Base-by-base conservation (phyloP, 2,888 invertebrate species). In the Phorcus lineatus region DNA sequence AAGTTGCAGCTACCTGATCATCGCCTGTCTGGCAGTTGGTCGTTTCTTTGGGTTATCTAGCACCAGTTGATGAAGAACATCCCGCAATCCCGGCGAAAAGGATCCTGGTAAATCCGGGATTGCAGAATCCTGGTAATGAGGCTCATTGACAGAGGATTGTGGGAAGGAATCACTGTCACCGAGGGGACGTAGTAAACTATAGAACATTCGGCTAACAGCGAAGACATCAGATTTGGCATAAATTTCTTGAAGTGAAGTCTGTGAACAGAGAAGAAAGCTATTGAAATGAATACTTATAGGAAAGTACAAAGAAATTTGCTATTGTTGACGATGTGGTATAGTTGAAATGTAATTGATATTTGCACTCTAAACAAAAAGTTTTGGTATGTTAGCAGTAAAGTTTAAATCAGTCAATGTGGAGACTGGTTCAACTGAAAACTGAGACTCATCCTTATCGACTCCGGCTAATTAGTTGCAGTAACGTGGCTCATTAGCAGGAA, bases 121-220 rank as follows among this genome's bases (percentile, higher is more conserved):
- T 22, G 84, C 83, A 0, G 81, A 62, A 11, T 82, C 80, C n/a
- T 78, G 62, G 62, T 86, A 86, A 54, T 83, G 83, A 9, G 85
- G 85, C n/a, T 80, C 54, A 36, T 78, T 75, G n/a, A 66, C 62
- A 2, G 82, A 79, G 2, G 83, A 83, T 13, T 80, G 74, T 2
- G 85, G 85, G 75, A 86, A 86, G 11, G 40, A 24, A 19, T 81
- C 79, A 11, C 36, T 77, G 11, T 81, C 82, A 13, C 66, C 22
- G 6, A 53, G 24, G 3, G 81, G 80, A 13, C 74, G 79, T 17
- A 86, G 54, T 24, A 86, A 67, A 54, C 74, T 76, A 28, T 85
- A 85, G 31, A 86, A 84, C 85, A 87, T 87, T 24, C 83, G 80
- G 4, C 85, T 75, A 31, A 86, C 82, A 13, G 86, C 84, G 54